These are phyloP conservation scores for Procambarus virginalis DNA, from an alignment of 1,140 invertebrate genomes.

Conservation along the genomic window DNA sequence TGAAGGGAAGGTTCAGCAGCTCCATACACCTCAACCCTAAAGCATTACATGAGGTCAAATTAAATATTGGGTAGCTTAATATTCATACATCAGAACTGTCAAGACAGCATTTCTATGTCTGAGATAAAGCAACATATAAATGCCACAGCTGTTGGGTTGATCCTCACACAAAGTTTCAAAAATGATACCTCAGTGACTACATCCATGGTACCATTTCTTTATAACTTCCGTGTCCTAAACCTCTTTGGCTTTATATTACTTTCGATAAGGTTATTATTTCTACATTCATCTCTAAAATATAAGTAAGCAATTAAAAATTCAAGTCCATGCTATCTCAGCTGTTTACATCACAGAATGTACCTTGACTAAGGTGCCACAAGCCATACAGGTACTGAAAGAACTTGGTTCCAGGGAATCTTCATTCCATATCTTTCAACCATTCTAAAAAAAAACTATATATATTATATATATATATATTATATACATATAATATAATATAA, in stretches of 20 bases:
- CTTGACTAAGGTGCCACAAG: slow-evolving; percentile 1
- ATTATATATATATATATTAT: background rate
- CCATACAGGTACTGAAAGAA: slow-evolving; percentile 38
- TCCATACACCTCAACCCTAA: slow-evolving; percentile 15
- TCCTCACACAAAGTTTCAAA: slow-evolving; percentile 21
- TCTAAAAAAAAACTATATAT: background rate
- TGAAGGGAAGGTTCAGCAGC: slow-evolving; percentile 27
- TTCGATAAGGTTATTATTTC: background rate
- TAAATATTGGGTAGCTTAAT: slow-evolving; percentile 18
- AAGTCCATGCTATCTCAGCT: background rate
- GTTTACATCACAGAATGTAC: slow-evolving; percentile 10
- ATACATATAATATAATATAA: background rate
- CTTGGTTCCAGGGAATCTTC: slow-evolving; percentile 11
- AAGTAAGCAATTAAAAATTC: background rate
- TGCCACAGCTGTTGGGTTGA: background rate
- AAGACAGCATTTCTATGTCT: slow-evolving; percentile 19
- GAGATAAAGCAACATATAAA: slow-evolving; percentile 9
- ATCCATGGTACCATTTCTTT: slow-evolving; percentile 28
- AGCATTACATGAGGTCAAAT: slow-evolving; percentile 27
- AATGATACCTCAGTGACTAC: slow-evolving; percentile 24
- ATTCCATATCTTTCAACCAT: background rate
- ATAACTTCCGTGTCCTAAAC: slow-evolving; percentile 5
- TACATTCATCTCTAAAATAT: background rate
- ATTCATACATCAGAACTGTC: slow-evolving; percentile 22
- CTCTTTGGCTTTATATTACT: background rate